A percentile compares a stretch with the other conserved stretches of the same genome.
These are phyloP conservation scores for Monochamus saltuarius DNA, from an alignment of 1,140 invertebrate genomes.

Conservation along the genomic window DNA sequence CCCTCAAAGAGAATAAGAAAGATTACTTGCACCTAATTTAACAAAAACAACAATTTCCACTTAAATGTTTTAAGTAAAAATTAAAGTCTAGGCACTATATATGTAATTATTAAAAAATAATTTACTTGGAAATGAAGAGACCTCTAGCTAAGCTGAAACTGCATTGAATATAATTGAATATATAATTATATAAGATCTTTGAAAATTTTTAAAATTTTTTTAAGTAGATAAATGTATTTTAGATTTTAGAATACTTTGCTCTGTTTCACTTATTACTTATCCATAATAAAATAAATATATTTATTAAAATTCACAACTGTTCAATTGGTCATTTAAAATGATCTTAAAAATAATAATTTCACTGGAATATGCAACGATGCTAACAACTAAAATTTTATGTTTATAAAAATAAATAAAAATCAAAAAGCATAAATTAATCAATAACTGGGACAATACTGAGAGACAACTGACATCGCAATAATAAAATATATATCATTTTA, in stretches of 20 bases:
- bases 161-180: constrained; percentile 14
- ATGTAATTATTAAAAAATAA: constrained; percentile 25
- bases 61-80: constrained; percentile 30
- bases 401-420: constrained; percentile 20
- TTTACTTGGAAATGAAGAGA: neutral
- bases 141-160: constrained; percentile 22
- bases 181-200: too few relatives aligned
- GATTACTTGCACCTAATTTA: constrained; percentile 22
- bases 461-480: constrained; percentile 6
- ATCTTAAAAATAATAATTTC: constrained; percentile 11
- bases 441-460: constrained; percentile 4
- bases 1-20: constrained; percentile 16
- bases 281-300: constrained; percentile 10
- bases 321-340: constrained; percentile 18
- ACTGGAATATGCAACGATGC: neutral
- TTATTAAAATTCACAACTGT: constrained; percentile 16
- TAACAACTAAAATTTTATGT: constrained; percentile 15
- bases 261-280: constrained; percentile 11
- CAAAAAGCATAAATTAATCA: constrained; percentile 10
- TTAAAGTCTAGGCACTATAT: constrained; percentile 32
- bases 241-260: constrained; percentile 22
- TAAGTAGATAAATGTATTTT: constrained; percentile 6
- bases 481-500: constrained; percentile 15
- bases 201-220: constrained; percentile 11
- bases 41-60: constrained; percentile 23